Percentiles rank a stretch among this genome's conserved stretches.
Evolutionary conservation across 2,113 vertebrate genomes (phyloP).

Genomic region (Eurystomus gularis): DNA sequence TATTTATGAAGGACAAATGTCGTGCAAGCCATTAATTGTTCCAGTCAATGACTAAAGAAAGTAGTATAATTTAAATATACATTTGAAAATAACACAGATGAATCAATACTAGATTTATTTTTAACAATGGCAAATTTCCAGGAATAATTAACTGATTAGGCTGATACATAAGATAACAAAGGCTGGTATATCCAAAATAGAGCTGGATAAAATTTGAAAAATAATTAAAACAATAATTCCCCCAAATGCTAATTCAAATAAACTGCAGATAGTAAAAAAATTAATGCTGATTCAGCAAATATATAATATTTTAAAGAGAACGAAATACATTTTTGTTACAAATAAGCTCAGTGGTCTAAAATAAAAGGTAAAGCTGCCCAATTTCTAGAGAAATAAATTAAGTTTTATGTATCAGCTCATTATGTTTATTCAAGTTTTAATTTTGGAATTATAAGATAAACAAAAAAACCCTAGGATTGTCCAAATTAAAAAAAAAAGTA

Average conservation of each 20-base stretch:
- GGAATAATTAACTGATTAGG: not conserved
- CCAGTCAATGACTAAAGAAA: not conserved
- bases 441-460: not conserved
- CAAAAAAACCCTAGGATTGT: not conserved
- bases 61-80: not conserved
- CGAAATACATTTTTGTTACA: not conserved
- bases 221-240: not conserved
- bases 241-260: not conserved
- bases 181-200: not conserved
- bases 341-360: not conserved
- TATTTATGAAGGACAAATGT: conserved; percentile 14
- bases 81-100: not conserved
- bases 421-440: not conserved
- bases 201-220: not conserved
- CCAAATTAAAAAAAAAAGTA: not conserved
- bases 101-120: not conserved
- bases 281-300: not conserved
- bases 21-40: not conserved
- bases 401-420: not conserved
- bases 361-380: not conserved
- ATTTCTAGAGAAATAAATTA: not conserved
- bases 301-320: not conserved
- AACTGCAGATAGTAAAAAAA: not conserved
- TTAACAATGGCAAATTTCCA: conserved; percentile 10
- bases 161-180: not conserved